Conservation (phyloP, 1,140 invertebrate species). For the Drosophila albomicans region DNA sequence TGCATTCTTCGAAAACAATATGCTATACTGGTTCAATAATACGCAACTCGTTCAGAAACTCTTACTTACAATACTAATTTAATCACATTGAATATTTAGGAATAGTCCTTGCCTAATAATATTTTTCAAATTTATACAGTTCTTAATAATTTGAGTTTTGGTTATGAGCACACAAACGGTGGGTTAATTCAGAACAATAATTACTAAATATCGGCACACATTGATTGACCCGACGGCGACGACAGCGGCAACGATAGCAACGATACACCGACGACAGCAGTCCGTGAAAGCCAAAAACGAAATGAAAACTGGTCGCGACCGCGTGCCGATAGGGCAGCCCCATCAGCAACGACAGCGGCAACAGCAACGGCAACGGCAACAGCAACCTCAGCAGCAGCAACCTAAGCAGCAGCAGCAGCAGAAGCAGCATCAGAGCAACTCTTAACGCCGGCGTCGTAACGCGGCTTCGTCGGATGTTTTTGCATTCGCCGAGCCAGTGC, state of each 20-base stretch:
- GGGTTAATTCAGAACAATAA: slow-evolving; percentile 21
- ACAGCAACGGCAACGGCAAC: slow-evolving; percentile 8
- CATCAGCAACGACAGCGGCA: slow-evolving; percentile 29
- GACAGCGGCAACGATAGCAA: slow-evolving; percentile 25
- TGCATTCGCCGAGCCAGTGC: slow-evolving; percentile 33
- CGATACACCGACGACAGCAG: slow-evolving; percentile 54
- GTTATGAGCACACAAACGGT: slow-evolving; percentile 7
- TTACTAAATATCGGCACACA: slow-evolving; percentile 40
- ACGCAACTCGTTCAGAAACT: background rate
- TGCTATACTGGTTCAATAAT: background rate
- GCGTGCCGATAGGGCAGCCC: slow-evolving; percentile 70
- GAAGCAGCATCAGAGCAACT: slow-evolving; percentile 33
- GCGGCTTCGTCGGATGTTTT: slow-evolving; percentile 28
- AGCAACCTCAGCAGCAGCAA: slow-evolving; percentile 14
- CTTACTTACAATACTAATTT: slow-evolving; percentile 9
- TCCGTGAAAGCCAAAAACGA: slow-evolving; percentile 69
- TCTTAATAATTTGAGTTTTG: background rate
- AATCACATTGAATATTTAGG: slow-evolving; percentile 10
- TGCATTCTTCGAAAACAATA: background rate
- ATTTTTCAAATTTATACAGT: slow-evolving; percentile 7
- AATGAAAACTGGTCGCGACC: slow-evolving; percentile 76
- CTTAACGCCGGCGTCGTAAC: slow-evolving; percentile 37
- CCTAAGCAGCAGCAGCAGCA: slow-evolving; percentile 10
- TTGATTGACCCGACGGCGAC: slow-evolving; percentile 64
- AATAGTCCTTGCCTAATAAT: slow-evolving; percentile 5